Conservation (phyloP, 2,888 invertebrate genomes). For the Mythimna ferrago region DNA sequence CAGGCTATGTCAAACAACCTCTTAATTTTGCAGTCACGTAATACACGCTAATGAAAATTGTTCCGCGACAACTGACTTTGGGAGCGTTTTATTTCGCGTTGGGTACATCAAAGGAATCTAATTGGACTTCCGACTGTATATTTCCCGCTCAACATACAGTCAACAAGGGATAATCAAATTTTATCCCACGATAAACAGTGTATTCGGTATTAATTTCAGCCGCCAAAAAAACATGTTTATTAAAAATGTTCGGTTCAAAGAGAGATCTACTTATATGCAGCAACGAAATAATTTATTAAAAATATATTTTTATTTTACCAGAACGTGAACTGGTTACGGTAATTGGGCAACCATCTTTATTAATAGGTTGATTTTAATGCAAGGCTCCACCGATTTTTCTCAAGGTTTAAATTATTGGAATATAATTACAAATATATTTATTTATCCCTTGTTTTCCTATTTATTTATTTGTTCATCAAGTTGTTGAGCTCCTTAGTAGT, state of each 20-base stretch:
- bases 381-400: too few relatives aligned
- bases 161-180: slow-evolving; percentile 43
- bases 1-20: slow-evolving; percentile 68
- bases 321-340: not conserved
- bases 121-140: slow-evolving; percentile 66
- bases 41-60: slow-evolving; percentile 87
- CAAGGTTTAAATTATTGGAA: too few relatives aligned
- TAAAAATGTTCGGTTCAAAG: not conserved
- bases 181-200: slow-evolving; percentile 19
- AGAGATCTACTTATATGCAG: not conserved
- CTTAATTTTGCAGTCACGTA: slow-evolving; percentile 87
- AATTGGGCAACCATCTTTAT: not conserved
- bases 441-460: too few relatives aligned
- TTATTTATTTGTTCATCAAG: too few relatives aligned
- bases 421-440: too few relatives aligned
- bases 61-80: slow-evolving; percentile 84
- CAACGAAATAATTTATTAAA: not conserved
- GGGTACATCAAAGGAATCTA: slow-evolving; percentile 78
- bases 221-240: not conserved
- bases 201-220: slow-evolving; percentile 25
- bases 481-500: too few relatives aligned
- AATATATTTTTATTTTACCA: not conserved
- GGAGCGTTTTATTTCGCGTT: slow-evolving; percentile 80
- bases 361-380: not conserved
- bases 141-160: slow-evolving; percentile 41